phyloP scores from a whole-genome alignment of 2,797 vertebrate species.

The Xerus rutilus region DNA sequence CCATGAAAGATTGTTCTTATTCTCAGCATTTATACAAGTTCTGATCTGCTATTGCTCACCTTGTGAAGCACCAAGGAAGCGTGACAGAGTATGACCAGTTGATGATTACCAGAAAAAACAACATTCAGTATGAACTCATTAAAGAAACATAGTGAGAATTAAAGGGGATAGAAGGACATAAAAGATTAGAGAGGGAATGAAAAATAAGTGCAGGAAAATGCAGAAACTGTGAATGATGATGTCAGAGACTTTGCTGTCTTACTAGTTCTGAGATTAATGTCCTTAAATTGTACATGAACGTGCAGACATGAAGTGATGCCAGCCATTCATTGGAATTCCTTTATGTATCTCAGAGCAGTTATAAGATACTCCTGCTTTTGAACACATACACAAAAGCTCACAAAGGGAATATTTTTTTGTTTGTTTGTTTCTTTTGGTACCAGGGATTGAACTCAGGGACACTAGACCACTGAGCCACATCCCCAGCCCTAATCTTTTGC shows the following conservation, averaged over 20 bases:
- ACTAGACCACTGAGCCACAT: too few relatives aligned
- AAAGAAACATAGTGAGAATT: not conserved
- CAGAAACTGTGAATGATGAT: not conserved
- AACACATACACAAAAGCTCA: not conserved
- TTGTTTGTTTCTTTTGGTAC: too few relatives aligned
- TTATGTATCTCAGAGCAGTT: not conserved
- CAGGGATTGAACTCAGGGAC: too few relatives aligned
- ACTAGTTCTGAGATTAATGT: not conserved
- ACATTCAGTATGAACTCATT: not conserved
- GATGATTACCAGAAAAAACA: not conserved
- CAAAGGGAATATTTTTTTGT: not conserved
- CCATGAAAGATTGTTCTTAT: not conserved
- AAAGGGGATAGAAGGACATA: not conserved
- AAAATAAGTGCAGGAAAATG: not conserved
- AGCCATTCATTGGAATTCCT: conserved; percentile 41
- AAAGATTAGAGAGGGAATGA: not conserved
- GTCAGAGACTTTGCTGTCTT: not conserved
- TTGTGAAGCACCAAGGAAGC: not conserved
- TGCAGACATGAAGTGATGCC: conserved; percentile 6
- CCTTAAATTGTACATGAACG: not conserved
- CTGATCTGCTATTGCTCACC: not conserved
- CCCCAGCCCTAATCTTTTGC: not conserved
- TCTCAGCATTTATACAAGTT: not conserved
- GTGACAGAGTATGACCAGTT: not conserved
- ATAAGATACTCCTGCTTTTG: conserved; percentile 4